Evolutionary conservation across 2,888 invertebrate species (phyloP).

Genomic region (Xestoiulus laeticollis): DNA sequence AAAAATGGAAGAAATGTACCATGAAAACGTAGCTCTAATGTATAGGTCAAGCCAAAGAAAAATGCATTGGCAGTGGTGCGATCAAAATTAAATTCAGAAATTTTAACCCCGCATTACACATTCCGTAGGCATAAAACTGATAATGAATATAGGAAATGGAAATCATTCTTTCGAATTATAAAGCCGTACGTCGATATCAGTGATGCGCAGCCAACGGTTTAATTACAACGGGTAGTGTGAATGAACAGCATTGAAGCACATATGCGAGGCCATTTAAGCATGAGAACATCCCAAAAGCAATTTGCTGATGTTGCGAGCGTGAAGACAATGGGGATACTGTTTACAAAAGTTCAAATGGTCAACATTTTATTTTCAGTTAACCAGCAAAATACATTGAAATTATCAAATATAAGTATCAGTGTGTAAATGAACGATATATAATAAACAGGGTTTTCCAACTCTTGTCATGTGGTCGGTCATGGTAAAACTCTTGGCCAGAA

Average conservation of each 20-base stretch:
- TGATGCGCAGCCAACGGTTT: conserved; percentile 35
- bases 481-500: not conserved
- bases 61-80: not conserved
- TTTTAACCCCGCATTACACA: not conserved
- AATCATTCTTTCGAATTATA: not conserved
- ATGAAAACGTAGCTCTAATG: not conserved
- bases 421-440: not conserved
- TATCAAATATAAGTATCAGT: not conserved
- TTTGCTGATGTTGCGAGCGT: conserved; percentile 30
- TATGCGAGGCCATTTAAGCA: not conserved
- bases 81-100: not conserved
- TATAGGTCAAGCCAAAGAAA: not conserved
- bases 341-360: conserved; percentile 23
- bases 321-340: conserved; percentile 9
- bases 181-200: conserved; percentile 8
- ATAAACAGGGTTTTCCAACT: not conserved
- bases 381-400: not conserved
- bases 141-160: conserved; percentile 24
- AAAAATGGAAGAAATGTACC: no score
- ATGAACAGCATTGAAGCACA: not conserved
- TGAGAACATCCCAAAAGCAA: not conserved
- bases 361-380: not conserved
- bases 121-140: not conserved
- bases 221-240: conserved; percentile 35
- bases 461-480: not conserved